A percentile compares a stretch with the other conserved stretches of the same genome.
phyloP scores from a whole-genome alignment of 2,888 invertebrate species.

The Empis livida region DNA sequence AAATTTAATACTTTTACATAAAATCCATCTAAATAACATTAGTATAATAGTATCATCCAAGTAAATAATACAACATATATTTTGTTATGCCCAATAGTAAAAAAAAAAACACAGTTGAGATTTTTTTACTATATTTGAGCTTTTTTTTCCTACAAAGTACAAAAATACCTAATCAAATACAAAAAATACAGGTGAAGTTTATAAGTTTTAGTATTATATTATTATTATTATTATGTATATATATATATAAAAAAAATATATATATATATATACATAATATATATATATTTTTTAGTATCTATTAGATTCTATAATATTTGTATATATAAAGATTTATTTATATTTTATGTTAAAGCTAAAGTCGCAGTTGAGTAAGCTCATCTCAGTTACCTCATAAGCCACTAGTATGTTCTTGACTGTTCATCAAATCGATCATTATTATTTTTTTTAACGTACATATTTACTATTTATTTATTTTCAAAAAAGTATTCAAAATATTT shows the following conservation, averaged over 20 bases:
- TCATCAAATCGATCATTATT: slow-evolving; percentile 10
- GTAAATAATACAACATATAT: slow-evolving; percentile 3
- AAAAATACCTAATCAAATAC: slow-evolving; percentile 1
- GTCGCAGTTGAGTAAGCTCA: slow-evolving; percentile 13
- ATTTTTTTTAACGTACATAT: neutral
- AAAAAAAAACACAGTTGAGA: no score
- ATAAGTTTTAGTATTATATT: neutral
- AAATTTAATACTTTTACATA: no score
- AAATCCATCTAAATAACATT: slow-evolving; percentile 8
- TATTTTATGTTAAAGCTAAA: neutral
- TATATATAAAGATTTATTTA: neutral
- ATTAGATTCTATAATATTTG: no score
- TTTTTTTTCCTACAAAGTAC: no score
- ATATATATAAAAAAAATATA: no score
- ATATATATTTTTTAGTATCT: no score
- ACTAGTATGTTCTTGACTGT: slow-evolving; percentile 11
- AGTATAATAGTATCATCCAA: slow-evolving; percentile 4
- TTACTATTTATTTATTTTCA: no score
- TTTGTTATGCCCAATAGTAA: no score
- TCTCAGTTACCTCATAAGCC: slow-evolving; percentile 9
- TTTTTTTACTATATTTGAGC: no score
- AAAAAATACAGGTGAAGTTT: neutral
- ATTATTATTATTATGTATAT: neutral
- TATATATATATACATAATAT: no score
- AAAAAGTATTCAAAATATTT: no score